Evolutionary conservation across 2,113 vertebrate genomes (phyloP).

Genomic region (Ailurus styani): DNA sequence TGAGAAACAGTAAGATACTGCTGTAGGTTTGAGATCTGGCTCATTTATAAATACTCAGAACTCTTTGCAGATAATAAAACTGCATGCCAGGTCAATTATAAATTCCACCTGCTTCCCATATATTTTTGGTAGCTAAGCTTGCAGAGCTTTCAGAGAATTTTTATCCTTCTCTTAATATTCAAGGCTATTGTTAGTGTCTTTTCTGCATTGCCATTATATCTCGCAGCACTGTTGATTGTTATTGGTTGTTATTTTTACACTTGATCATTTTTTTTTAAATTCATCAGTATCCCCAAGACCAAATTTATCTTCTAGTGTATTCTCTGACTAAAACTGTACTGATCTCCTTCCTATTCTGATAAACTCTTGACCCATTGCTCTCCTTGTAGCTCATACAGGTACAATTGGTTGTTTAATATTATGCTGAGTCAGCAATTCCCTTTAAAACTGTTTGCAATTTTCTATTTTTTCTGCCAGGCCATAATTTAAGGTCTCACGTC

Average conservation of each 20-base stretch:
- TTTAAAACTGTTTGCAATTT: neutral
- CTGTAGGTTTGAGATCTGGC: neutral
- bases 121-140: neutral
- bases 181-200: neutral
- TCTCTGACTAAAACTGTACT: neutral
- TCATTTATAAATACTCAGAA: neutral
- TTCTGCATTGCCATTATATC: neutral
- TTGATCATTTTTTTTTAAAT: neutral
- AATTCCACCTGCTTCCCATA: neutral
- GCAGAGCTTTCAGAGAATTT: neutral
- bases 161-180: neutral
- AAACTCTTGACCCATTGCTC: fast-evolving
- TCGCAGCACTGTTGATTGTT: neutral
- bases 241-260: neutral
- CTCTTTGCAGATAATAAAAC: neutral
- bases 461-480: neutral
- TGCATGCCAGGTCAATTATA: too few species aligned
- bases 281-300: neutral
- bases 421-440: fast-evolving
- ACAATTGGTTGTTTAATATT: neutral
- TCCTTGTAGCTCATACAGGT: fast-evolving
- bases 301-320: neutral
- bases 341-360: neutral
- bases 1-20: neutral
- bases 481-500: neutral